These are phyloP conservation scores for Rhinoraja longicauda DNA, from an alignment of 2,797 vertebrate genomes.

Conservation along the genomic window DNA sequence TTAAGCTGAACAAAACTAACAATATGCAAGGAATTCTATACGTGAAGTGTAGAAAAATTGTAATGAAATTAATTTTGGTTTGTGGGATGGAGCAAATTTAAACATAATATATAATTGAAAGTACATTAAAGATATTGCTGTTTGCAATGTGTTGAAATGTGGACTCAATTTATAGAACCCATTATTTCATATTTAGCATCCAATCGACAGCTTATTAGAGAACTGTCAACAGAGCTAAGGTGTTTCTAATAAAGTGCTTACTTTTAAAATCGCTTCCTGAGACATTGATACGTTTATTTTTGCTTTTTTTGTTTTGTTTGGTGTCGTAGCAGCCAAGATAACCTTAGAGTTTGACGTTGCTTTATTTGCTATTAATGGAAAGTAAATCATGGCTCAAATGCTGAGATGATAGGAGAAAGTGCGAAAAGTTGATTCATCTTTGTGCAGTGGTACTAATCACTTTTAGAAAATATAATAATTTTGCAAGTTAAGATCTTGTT, in stretches of 20 bases:
- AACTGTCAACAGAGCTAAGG: too few relatives aligned
- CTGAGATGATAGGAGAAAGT: slow-evolving; percentile 1
- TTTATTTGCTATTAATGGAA: background rate
- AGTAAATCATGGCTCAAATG: background rate
- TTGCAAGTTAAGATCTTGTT: background rate
- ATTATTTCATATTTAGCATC: too few relatives aligned
- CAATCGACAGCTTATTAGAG: too few relatives aligned
- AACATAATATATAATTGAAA: background rate
- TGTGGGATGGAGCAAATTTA: background rate
- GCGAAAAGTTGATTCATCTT: background rate
- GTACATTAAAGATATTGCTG: too few relatives aligned
- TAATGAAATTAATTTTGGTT: background rate
- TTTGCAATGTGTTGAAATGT: too few relatives aligned
- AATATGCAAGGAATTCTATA: too few relatives aligned
- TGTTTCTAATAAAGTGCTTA: too few relatives aligned
- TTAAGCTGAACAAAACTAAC: background rate
- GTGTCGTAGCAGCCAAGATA: background rate
- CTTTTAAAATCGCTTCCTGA: too few relatives aligned
- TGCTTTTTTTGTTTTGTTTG: too few relatives aligned
- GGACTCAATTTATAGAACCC: too few relatives aligned
- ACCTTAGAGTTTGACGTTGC: background rate
- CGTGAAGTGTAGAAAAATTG: background rate
- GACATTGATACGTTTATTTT: too few relatives aligned
- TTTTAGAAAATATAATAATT: background rate
- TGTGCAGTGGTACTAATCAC: background rate